Percentiles rank a stretch among this genome's conserved stretches.
Conservation (phyloP, 2,113 vertebrate genomes). For the Chaenocephalus aceratus region DNA sequence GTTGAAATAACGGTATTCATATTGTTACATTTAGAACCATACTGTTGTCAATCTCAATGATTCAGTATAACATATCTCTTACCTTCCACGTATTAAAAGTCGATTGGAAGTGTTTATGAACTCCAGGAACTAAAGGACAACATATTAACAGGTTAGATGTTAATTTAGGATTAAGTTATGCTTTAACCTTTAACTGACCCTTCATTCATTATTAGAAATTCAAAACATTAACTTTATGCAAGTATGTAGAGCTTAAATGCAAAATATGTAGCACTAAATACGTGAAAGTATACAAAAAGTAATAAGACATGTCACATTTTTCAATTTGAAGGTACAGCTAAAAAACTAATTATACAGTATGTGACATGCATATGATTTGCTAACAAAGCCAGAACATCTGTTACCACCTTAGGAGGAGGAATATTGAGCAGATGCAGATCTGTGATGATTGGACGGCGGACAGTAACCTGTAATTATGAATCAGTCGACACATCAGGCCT, state of each 20-base stretch:
- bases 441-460: conserved; percentile 49
- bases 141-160: not conserved
- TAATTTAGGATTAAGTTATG: conserved; percentile 2
- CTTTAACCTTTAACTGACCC: not conserved
- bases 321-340: not conserved
- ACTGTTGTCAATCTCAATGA: conserved; percentile 11
- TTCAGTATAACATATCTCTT: conserved; percentile 9
- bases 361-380: conserved; percentile 33
- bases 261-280: not conserved
- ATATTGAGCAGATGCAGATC: conserved; percentile 51
- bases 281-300: conserved; percentile 4
- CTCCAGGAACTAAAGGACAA: conserved; percentile 38
- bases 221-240: conserved; percentile 1
- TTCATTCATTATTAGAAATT: conserved; percentile 8
- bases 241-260: not conserved
- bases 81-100: conserved; percentile 36
- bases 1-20: not conserved
- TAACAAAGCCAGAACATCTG: conserved; percentile 50
- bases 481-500: conserved; percentile 33
- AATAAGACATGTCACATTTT: not conserved
- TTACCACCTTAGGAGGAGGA: conserved; percentile 38
- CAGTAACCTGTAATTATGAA: conserved; percentile 44
- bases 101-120: conserved; percentile 2
- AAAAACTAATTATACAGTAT: conserved; percentile 1
- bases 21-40: conserved; percentile 17